Evolutionary conservation across 1,140 invertebrate species (phyloP), one percentile per base, ranked within the genome.

Genomic region (Polyergus mexicanus): DNA sequence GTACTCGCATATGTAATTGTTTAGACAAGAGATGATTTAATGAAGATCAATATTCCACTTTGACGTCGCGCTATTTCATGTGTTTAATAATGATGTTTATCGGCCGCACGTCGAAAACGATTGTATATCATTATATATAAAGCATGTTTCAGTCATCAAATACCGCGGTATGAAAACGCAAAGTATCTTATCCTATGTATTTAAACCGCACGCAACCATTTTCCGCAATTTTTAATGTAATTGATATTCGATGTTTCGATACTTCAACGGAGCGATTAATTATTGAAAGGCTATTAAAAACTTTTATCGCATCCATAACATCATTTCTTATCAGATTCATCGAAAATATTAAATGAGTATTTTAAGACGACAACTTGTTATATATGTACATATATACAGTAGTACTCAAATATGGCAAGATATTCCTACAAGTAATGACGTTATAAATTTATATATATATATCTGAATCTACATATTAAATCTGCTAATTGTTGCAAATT

Each of bases 11-110:
- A 13, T 28, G 44, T 69, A 51, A 54, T 80, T 54, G 32, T 54
- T 54, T 65, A 54, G 10, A 25, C 22, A 38, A 69, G 76, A 13
- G 32, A 10, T 47, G 65, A 56, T 47, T 77, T 80, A 80, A 80
- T 80, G 65, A 80, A 80, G 77, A 56, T 69, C 65, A 80, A 69
- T 80, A 80, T 80, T 80, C 47, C 63, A 69, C 22, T 58, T 80
- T 80, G 56, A 56, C 44, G 4, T 56, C 22, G n/a, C 22, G 28
- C 62, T 22, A 80, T 54, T 69, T 32, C 41, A 58, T 7, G 22
- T 19, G 41, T 25, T 78, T 41, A 80, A 68, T 80, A 56, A 56
- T 56, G 66, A 69, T 41, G 77, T 80, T 80, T 69, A 19, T 69
- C 41, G 54, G 25, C 7, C 76, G 32, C 47, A n/a, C 13, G 63